These are phyloP conservation scores for Drosophila paramelanica DNA, from an alignment of 2,888 invertebrate genomes.

Conservation along the genomic window DNA sequence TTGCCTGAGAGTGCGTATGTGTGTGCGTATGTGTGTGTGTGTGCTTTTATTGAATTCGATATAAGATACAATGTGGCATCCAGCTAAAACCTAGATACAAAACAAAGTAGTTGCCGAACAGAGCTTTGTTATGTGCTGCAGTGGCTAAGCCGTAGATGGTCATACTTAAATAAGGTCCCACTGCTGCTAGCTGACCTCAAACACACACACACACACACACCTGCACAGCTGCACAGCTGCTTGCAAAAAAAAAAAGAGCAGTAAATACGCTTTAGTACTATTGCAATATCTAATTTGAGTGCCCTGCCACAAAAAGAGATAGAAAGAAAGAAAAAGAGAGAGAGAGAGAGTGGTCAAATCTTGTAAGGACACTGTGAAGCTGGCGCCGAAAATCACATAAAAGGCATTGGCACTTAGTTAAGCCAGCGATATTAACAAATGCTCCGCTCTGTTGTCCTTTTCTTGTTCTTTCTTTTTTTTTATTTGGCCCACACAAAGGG, in stretches of 20 bases:
- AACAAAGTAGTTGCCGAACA: slow-evolving; percentile 20
- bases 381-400: slow-evolving; percentile 69
- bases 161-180: slow-evolving; percentile 39
- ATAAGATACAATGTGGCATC: slow-evolving; percentile 54
- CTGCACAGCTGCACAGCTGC: slow-evolving; percentile 29
- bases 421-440: slow-evolving; percentile 79
- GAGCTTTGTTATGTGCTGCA: slow-evolving; percentile 3
- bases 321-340: background rate
- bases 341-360: slow-evolving; percentile 1
- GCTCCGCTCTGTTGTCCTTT: slow-evolving; percentile 59
- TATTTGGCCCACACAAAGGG: slow-evolving; percentile 34
- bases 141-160: slow-evolving; percentile 22
- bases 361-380: slow-evolving; percentile 9
- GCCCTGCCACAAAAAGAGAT: background rate
- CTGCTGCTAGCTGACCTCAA: slow-evolving; percentile 16
- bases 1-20: slow-evolving; percentile 1
- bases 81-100: slow-evolving; percentile 31
- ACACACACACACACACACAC: background rate
- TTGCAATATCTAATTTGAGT: slow-evolving; percentile 32
- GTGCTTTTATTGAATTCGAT: slow-evolving; percentile 57
- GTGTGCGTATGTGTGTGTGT: slow-evolving; percentile 10
- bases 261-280: slow-evolving; percentile 47
- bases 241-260: slow-evolving; percentile 19
- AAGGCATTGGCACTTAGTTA: slow-evolving; percentile 79
- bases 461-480: slow-evolving; percentile 10